Evolutionary conservation across 2,797 vertebrate genomes (phyloP).

Genomic region (Diceros bicornis): DNA sequence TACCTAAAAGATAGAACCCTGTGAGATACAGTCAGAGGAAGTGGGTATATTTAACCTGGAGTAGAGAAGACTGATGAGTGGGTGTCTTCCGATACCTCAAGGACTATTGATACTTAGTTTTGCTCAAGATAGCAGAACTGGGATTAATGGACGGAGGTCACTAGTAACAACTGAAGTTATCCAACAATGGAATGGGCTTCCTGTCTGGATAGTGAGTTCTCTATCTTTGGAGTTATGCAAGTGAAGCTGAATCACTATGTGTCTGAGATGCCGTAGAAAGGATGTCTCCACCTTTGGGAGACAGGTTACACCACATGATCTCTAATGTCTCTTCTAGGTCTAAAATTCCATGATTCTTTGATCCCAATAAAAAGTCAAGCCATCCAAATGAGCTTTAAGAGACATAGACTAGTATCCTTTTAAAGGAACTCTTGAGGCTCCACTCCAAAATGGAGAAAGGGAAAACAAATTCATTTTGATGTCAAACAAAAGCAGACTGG

Average conservation of each 20-base stretch:
- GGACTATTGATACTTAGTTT: neutral
- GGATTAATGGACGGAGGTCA: neutral
- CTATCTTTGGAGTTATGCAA: neutral
- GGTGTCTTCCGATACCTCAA: neutral
- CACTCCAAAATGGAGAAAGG: neutral
- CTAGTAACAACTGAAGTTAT: neutral
- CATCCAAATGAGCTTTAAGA: neutral
- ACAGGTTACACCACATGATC: neutral
- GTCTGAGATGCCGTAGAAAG: neutral
- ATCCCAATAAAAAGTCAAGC: neutral
- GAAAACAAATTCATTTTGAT: neutral
- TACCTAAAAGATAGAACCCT: neutral
- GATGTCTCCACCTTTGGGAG: neutral
- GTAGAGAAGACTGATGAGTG: neutral
- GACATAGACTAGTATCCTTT: neutral
- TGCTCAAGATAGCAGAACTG: neutral
- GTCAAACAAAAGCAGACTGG: neutral
- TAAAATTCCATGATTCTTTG: neutral
- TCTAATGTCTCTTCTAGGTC: neutral
- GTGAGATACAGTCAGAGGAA: neutral
- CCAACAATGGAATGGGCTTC: neutral
- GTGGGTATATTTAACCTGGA: neutral
- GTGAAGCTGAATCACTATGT: neutral
- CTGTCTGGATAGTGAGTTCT: neutral
- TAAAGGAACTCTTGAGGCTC: neutral